Percentiles rank a stretch among this genome's conserved stretches.
Evolutionary conservation across 2,113 vertebrate genomes (phyloP).

Genomic region (Prolemur simus): DNA sequence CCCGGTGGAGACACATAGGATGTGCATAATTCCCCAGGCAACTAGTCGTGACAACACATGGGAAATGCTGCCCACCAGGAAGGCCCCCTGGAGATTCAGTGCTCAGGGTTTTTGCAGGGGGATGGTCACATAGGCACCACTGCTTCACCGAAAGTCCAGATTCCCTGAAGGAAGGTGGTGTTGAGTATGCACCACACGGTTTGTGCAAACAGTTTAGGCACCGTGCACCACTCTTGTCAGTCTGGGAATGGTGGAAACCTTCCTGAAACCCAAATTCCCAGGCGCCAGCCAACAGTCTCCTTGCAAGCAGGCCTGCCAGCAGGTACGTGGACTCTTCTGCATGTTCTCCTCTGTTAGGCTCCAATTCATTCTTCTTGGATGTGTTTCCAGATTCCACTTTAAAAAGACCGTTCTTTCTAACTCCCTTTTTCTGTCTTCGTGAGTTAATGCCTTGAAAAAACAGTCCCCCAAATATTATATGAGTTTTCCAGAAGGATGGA

Average conservation of each 20-base stretch:
- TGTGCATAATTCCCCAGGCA: rapidly evolving
- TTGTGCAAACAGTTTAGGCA: background rate
- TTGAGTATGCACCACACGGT: too few relatives aligned
- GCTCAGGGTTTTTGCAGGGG: background rate
- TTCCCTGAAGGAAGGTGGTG: background rate
- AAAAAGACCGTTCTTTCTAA: background rate
- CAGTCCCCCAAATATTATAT: background rate
- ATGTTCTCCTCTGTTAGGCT: too few relatives aligned
- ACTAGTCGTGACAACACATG: rapidly evolving
- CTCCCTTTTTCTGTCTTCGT: background rate
- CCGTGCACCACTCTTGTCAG: background rate
- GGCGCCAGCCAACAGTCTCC: background rate
- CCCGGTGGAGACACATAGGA: rapidly evolving
- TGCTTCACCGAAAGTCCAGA: background rate
- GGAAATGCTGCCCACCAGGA: background rate
- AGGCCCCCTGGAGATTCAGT: too few relatives aligned
- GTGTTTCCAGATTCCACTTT: background rate
- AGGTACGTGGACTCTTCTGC: too few relatives aligned
- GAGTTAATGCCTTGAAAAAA: background rate
- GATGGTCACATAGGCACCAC: too few relatives aligned
- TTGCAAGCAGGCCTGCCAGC: background rate
- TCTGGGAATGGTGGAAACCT: background rate
- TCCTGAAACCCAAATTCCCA: background rate
- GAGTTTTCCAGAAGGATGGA: background rate
- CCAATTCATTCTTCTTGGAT: background rate